Base-by-base conservation (phyloP, 2,888 invertebrate genomes). In the Cerceris ruficornis region DNA sequence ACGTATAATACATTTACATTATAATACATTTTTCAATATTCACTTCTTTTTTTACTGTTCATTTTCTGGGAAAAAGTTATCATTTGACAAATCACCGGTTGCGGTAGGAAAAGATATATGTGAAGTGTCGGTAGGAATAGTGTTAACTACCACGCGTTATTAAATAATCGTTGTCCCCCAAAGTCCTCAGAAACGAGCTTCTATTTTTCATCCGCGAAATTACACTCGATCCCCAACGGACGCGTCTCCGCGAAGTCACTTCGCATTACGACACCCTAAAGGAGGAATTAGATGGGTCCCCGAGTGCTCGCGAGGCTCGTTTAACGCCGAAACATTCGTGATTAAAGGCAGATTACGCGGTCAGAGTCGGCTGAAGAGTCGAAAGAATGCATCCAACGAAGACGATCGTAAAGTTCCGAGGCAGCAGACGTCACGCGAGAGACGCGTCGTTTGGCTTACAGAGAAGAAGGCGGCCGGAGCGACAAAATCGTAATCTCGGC, bases 401-500 rank as follows among this genome's bases (percentile, higher is more conserved):
- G 4, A 66, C 43, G 75, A 77, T 84, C 85, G 82, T 83, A 83
- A 83, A 84, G 52, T 62, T 59, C 49, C 75, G 80, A 75, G 70
- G 75, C 66, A 61, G 42, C 54, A 61, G 69, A 75, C 75, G 80
- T 84, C 84, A 83, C 72, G 69, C 74, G 79, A 70, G 74, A 75
- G 28, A 28, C 28, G 28, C 61, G 70, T 79, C 80, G 59, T 57
- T 39, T 52, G 14, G 60, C 52, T 43, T 54, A 42, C 9, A 9
- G 58, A 69, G 68, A 59, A 46, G 69, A 69, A 41, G 71, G 55
- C 7, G 15, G 50, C 52, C 61, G 62, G 83, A 79, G 81, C 82
- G 85, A 84, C 88, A 84, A 86, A 88, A 89, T 86, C 86, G 86
- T 89, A 89, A 90, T 90, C 89, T 90, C 84, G 83, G 83, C 79